Evolutionary conservation across 2,797 vertebrate species (phyloP).

Genomic region (Hipposideros larvatus): DNA sequence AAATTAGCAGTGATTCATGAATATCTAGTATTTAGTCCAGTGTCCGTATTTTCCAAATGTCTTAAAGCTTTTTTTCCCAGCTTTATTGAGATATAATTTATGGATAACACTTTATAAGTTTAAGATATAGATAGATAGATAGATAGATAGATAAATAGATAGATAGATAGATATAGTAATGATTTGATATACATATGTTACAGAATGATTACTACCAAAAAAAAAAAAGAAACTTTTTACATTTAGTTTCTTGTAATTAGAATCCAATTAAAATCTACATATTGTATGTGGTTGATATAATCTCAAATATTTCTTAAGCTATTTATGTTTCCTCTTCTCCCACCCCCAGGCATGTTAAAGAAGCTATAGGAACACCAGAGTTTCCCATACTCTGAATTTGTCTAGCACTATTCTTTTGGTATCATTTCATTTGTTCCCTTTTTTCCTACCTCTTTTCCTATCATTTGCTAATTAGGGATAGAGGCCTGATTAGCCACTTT

Average conservation of each 20-base stretch:
- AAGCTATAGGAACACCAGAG: background rate
- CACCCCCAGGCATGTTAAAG: background rate
- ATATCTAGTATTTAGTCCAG: background rate
- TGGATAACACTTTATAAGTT: background rate
- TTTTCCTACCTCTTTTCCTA: background rate
- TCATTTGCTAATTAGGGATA: background rate
- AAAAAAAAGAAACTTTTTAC: background rate
- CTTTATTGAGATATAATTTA: background rate
- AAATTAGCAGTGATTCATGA: constrained; percentile 48
- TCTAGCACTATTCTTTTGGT: background rate
- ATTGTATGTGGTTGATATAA: background rate
- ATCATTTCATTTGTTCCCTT: background rate
- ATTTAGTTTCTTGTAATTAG: constrained; percentile 1
- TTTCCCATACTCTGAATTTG: background rate
- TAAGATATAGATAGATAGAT: background rate
- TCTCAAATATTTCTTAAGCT: background rate
- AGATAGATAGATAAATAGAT: too few relatives aligned
- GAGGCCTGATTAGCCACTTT: background rate
- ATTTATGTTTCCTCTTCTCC: background rate
- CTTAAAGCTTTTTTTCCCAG: background rate
- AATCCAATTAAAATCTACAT: background rate
- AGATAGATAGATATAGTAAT: background rate
- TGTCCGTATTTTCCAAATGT: background rate
- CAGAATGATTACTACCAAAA: background rate
- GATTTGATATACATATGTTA: background rate